These are phyloP conservation scores for Scyliorhinus canicula DNA, from an alignment of 2,797 vertebrate genomes.

Conservation along the genomic window DNA sequence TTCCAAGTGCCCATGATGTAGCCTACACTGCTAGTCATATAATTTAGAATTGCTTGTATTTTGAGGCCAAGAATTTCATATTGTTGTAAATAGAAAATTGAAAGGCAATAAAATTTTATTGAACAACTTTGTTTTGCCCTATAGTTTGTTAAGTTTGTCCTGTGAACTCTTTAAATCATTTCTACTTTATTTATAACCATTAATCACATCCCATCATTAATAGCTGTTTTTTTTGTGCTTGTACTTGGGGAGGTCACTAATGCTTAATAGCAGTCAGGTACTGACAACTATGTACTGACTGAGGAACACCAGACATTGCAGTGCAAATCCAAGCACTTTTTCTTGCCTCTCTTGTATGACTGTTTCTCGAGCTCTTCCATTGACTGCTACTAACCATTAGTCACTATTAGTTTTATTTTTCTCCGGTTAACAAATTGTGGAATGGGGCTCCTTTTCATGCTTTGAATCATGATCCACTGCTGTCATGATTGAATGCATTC, in stretches of 20 bases:
- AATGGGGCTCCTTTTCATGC: conserved; percentile 65
- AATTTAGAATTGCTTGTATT: conserved; percentile 79
- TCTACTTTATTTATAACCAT: conserved; percentile 77
- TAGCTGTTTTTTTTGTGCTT: conserved; percentile 84
- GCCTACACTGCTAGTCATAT: conserved; percentile 68
- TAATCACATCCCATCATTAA: conserved; percentile 75
- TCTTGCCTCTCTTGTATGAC: conserved; percentile 55
- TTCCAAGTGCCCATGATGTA: conserved; percentile 62
- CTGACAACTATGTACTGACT: conserved; percentile 64
- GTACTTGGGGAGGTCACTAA: conserved; percentile 79
- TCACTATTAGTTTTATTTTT: conserved; percentile 70
- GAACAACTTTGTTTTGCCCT: conserved; percentile 79
- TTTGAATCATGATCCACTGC: conserved; percentile 74
- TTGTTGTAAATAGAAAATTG: conserved; percentile 89
- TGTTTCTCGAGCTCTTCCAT: conserved; percentile 56
- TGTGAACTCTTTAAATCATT: conserved; percentile 72
- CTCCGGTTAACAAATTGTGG: conserved; percentile 67
- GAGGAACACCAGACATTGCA: conserved; percentile 62
- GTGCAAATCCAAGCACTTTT: conserved; percentile 56
- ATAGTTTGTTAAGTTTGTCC: conserved; percentile 67
- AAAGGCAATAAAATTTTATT: conserved; percentile 99
- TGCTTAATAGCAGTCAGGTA: conserved; percentile 83
- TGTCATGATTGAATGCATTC: conserved; percentile 77
- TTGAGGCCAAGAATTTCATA: conserved; percentile 76
- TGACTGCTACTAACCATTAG: conserved; percentile 93